Percentiles rank a stretch among this genome's conserved stretches.
Evolutionary conservation across 2,797 vertebrate species (phyloP).

Genomic region (Tragelaphus oryx): DNA sequence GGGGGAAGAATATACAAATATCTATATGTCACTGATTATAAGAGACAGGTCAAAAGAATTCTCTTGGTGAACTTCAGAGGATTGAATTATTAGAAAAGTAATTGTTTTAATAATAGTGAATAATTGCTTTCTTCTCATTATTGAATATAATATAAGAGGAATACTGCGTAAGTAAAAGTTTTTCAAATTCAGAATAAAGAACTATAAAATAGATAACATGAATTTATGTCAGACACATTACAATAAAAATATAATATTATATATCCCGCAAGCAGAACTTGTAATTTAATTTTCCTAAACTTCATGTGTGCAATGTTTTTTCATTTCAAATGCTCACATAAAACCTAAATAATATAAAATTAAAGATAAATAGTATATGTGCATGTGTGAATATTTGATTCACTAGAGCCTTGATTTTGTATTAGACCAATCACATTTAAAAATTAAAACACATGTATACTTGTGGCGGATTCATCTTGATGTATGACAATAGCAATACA

Average conservation of each 20-base stretch:
- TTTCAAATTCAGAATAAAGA: neutral
- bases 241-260: neutral
- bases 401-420: neutral
- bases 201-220: neutral
- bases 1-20: neutral
- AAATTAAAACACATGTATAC: neutral
- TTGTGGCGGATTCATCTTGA: no score
- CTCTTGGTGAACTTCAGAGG: neutral
- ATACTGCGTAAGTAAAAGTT: neutral
- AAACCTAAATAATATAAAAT: neutral
- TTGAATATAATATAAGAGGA: neutral
- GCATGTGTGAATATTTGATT: neutral
- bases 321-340: neutral
- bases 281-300: neutral
- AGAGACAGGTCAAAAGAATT: neutral
- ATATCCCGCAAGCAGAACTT: neutral
- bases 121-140: neutral
- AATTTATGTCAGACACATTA: neutral
- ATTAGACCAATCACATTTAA: neutral
- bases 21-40: neutral
- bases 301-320: neutral
- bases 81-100: neutral
- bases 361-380: neutral
- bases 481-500: no score
- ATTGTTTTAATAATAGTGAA: neutral